Percentiles rank a stretch among this genome's conserved stretches.
phyloP scores from a whole-genome alignment of 2,113 vertebrate genomes.

The Pithys albifrons region DNA sequence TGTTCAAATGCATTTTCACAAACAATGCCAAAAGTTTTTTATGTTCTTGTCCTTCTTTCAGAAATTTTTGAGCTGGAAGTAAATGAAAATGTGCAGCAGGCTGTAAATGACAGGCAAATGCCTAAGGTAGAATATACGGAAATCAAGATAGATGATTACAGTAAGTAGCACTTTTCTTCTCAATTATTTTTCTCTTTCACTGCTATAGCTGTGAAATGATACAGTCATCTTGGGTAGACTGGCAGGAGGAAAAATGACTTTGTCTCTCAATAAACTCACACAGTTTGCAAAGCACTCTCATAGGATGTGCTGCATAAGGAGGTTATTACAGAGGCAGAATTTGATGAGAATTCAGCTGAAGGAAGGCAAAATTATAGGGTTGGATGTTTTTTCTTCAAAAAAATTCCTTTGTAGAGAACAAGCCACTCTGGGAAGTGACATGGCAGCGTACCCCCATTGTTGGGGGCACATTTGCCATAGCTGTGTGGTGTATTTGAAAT shows the following conservation, averaged over 20 bases:
- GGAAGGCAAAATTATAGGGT: not conserved
- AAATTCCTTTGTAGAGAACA: not conserved
- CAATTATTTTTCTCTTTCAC: not conserved
- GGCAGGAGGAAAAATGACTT: constrained; percentile 9
- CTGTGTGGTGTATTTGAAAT: not conserved
- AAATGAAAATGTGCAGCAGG: constrained; percentile 83
- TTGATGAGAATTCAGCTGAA: constrained; percentile 4
- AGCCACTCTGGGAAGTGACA: not conserved
- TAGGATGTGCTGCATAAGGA: not conserved
- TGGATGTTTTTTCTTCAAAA: not conserved
- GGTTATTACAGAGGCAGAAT: not conserved
- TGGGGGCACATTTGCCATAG: not conserved
- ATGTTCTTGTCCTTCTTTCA: constrained; percentile 46
- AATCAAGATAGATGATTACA: constrained; percentile 86
- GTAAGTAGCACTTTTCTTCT: constrained; percentile 74
- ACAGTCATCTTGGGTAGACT: not conserved
- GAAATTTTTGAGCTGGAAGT: constrained; percentile 87
- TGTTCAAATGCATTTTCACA: not conserved
- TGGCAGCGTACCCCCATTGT: not conserved
- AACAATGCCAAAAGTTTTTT: not conserved
- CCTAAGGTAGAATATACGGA: constrained; percentile 86
- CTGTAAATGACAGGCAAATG: constrained; percentile 87
- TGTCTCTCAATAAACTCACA: constrained; percentile 19
- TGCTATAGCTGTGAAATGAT: not conserved
- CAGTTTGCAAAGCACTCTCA: constrained; percentile 36